Conservation (phyloP, 1,140 invertebrate genomes). For the Agrypnia vestita region DNA sequence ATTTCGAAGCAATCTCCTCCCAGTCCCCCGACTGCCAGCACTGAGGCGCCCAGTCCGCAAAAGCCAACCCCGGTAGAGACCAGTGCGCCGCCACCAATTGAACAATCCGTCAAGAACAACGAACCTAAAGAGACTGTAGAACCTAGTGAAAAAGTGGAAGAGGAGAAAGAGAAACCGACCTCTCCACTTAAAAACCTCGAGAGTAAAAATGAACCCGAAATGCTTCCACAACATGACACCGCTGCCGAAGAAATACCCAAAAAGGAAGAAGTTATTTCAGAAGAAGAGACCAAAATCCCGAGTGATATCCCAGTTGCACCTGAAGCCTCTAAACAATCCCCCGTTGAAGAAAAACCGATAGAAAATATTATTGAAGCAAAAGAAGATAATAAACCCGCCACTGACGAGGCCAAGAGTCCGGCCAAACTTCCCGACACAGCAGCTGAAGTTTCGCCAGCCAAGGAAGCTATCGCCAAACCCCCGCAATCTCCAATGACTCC, state of each 20-base stretch:
- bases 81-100: neutral
- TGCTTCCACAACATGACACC: neutral
- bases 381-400: conserved; percentile 37
- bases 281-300: neutral
- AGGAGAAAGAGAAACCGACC: neutral
- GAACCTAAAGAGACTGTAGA: conserved; percentile 68
- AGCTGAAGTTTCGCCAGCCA: conserved; percentile 13
- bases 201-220: conserved; percentile 30
- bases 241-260: conserved; percentile 1
- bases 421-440: conserved; percentile 46
- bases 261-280: conserved; percentile 52
- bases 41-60: conserved; percentile 28
- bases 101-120: conserved; percentile 61
- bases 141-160: conserved; percentile 53
- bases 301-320: neutral
- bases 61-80: conserved; percentile 20
- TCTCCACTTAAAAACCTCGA: conserved; percentile 42
- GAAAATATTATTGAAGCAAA: conserved; percentile 62
- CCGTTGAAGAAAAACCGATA: conserved; percentile 11
- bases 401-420: neutral
- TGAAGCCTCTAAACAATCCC: neutral
- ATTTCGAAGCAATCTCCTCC: conserved; percentile 7
- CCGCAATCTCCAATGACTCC: conserved; percentile 22
- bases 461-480: neutral
- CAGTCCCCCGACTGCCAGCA: neutral